These are phyloP conservation scores for Chaenogobius annularis DNA, from an alignment of 2,113 vertebrate genomes.

Conservation along the genomic window DNA sequence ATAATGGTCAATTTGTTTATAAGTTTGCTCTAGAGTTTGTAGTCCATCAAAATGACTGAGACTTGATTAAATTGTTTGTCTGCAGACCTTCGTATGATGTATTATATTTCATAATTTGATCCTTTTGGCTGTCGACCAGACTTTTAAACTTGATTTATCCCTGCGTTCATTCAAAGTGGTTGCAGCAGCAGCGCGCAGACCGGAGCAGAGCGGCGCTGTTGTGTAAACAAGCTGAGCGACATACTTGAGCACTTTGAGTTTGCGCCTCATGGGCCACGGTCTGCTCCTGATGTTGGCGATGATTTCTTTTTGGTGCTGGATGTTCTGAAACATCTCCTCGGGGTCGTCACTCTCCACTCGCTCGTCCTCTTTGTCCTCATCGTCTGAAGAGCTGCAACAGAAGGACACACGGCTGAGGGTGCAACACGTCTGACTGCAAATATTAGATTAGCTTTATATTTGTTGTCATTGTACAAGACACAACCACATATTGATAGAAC, in stretches of 20 bases:
- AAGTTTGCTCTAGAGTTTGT: too few relatives aligned
- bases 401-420: not conserved
- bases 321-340: slow-evolving; percentile 96
- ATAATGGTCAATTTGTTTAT: too few relatives aligned
- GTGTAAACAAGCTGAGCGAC: not conserved
- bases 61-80: too few relatives aligned
- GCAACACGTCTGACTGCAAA: not conserved
- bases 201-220: not conserved
- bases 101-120: not conserved
- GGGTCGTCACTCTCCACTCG: slow-evolving; percentile 87
- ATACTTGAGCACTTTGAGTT: slow-evolving; percentile 89
- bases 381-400: slow-evolving; percentile 82
- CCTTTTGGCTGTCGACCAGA: not conserved
- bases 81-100: not conserved
- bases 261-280: slow-evolving; percentile 95
- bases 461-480: too few relatives aligned
- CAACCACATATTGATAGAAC: too few relatives aligned
- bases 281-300: slow-evolving; percentile 90
- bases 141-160: not conserved
- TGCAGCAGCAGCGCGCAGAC: not conserved
- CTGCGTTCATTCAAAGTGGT: not conserved
- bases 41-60: too few relatives aligned
- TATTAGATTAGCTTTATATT: too few relatives aligned
- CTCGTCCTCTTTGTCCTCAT: slow-evolving; percentile 81
- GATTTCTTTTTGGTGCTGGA: slow-evolving; percentile 96